Conservation (phyloP, 2,113 vertebrate genomes). For the Chloroceryle aenea region DNA sequence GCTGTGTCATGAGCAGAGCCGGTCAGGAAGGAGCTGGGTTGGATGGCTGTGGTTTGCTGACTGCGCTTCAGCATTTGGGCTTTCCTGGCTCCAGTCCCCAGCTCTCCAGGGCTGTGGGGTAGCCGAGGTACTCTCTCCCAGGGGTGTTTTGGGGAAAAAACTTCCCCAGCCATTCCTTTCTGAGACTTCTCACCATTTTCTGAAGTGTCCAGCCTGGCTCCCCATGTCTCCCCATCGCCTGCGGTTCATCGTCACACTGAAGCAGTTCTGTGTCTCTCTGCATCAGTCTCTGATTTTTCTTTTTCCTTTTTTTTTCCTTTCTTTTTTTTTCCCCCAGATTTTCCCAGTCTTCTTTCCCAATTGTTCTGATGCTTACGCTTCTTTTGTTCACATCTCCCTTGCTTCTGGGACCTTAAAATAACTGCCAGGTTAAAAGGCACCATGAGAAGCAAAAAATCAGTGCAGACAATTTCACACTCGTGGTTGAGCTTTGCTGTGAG, state of each 20-base stretch:
- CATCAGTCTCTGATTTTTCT: background rate
- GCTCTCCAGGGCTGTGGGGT: background rate
- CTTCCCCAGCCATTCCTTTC: background rate
- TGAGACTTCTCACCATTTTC: background rate
- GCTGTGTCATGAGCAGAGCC: rapidly evolving
- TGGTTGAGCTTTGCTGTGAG: background rate
- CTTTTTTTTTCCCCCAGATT: background rate
- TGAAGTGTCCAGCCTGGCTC: background rate
- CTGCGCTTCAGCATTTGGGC: rapidly evolving
- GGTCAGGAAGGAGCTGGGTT: background rate
- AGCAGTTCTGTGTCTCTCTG: background rate
- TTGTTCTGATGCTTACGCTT: rapidly evolving
- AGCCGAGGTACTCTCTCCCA: rapidly evolving
- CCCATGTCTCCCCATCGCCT: rapidly evolving
- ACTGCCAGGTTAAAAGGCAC: background rate
- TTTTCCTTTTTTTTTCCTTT: background rate
- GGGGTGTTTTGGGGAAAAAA: background rate
- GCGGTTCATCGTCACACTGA: background rate
- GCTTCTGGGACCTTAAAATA: background rate
- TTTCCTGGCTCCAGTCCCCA: background rate
- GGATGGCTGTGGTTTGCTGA: background rate
- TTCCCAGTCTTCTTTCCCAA: background rate
- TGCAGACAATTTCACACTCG: background rate
- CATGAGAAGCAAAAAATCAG: background rate
- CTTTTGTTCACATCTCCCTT: background rate